These are phyloP conservation scores for Agriopis marginaria DNA, from an alignment of 2,888 invertebrate species.

Conservation along the genomic window DNA sequence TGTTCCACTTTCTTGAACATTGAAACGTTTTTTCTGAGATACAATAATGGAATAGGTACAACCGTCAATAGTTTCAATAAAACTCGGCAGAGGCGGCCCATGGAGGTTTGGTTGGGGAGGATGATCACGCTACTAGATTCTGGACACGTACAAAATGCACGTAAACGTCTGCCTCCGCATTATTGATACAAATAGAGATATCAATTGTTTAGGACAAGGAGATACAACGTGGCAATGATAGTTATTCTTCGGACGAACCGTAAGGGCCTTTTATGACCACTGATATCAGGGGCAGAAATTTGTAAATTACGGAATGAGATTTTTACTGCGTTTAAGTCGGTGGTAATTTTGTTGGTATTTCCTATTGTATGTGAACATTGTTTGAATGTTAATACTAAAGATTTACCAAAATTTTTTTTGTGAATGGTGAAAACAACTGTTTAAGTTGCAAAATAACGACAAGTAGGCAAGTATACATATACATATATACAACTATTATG, in stretches of 20 bases:
- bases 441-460: too few relatives aligned
- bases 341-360: neutral
- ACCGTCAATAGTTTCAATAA: slow-evolving; percentile 71
- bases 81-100: slow-evolving; percentile 56
- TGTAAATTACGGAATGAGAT: slow-evolving; percentile 60
- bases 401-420: neutral
- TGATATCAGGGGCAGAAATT: slow-evolving; percentile 66
- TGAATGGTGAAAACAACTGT: too few relatives aligned
- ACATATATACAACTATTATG: too few relatives aligned
- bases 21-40: slow-evolving; percentile 34
- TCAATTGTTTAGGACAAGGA: slow-evolving; percentile 84
- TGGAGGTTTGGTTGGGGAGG: slow-evolving; percentile 53
- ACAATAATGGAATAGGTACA: slow-evolving; percentile 44
- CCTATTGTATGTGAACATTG: slow-evolving; percentile 11
- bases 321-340: slow-evolving; percentile 62
- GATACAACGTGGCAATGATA: slow-evolving; percentile 77
- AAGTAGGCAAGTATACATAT: too few relatives aligned
- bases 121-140: slow-evolving; percentile 68
- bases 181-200: slow-evolving; percentile 86
- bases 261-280: slow-evolving; percentile 65
- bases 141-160: slow-evolving; percentile 78
- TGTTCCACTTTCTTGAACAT: slow-evolving; percentile 19
- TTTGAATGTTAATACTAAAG: slow-evolving; percentile 36
- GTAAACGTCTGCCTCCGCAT: slow-evolving; percentile 81
- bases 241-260: slow-evolving; percentile 68